These are phyloP conservation scores for Psix sp. DNA, from an alignment of 1,140 invertebrate genomes.

Conservation along the genomic window DNA sequence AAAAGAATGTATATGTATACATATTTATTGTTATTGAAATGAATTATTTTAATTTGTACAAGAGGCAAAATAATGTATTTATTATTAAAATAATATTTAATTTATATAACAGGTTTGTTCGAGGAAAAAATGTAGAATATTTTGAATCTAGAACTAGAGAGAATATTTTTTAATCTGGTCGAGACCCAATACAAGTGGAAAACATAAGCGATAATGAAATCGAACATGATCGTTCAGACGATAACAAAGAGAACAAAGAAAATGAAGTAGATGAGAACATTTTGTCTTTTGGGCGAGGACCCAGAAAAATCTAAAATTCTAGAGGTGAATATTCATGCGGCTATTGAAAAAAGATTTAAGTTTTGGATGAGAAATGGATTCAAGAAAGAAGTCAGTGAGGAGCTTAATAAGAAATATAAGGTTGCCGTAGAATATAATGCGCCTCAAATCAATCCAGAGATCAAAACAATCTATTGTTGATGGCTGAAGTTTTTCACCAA, in stretches of 20 bases:
- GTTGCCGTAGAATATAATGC: background rate
- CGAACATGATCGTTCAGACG: background rate
- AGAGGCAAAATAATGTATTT: no score
- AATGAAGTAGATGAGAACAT: constrained; percentile 24
- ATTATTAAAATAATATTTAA: no score
- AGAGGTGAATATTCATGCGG: constrained; percentile 22
- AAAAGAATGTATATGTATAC: no score
- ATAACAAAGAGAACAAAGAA: background rate
- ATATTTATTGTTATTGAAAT: constrained; percentile 1
- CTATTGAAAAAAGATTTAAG: constrained; percentile 22
- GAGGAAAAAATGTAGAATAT: no score
- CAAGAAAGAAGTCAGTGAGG: constrained; percentile 10
- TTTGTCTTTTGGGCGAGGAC: constrained; percentile 35
- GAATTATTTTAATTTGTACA: no score
- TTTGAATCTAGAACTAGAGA: no score
- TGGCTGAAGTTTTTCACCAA: constrained; percentile 5
- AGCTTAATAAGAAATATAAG: constrained; percentile 7
- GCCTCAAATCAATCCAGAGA: constrained; percentile 7
- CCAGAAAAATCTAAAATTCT: constrained; percentile 20
- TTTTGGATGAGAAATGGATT: constrained; percentile 16
- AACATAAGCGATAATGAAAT: constrained; percentile 1
- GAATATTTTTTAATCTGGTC: no score
- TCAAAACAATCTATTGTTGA: constrained; percentile 21
- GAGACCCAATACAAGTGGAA: no score
- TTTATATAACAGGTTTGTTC: no score